Evolutionary conservation across 2,888 invertebrate species (phyloP), one percentile per base, ranked within the genome.

Genomic region (Napeogenes sylphis): DNA sequence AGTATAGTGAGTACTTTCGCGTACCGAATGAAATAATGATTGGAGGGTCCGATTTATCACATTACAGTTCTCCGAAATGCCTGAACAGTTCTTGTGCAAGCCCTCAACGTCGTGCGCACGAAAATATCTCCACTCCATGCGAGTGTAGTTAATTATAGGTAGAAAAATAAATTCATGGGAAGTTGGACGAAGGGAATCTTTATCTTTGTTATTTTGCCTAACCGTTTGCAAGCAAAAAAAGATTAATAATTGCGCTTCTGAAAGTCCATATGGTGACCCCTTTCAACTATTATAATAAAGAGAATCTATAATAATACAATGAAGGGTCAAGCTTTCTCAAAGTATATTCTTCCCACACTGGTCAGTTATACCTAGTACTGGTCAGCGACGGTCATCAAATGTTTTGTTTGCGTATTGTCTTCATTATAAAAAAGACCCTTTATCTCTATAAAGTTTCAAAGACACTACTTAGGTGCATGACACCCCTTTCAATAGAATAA

Each of bases 31-130:
- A 83, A 88, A 87, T 85, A 86, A 89, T 90, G 89, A 90, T 89
- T 89, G 87, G 87, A 79, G 87, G 88, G 86, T 86, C 82, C 87
- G 86, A 87, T 88, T 90, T 88, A 89, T 89, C 90, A 90, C 88
- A 85, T 85, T 79, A 73, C 81, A 82, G 82, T 90, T 90, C 90
- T 85, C 84, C 82, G 90, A 90, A 90, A 83, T 73, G 84, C 79
- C 84, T 80, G 87, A 85, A 84, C 85, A 84, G 80, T 87, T 87
- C 85, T 89, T 88, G 83, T 85, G 85, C 77, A 87, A 86, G 83
- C 87, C 83, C 85, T 87, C 83, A 84, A 81, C 84, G 83, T 88
- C 86, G 87, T 87, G 87, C 81, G 80, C 87, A 86, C 88, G 85
- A 87, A 87, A 85, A 88, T 86, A 87, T 87, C 85, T 86, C 84